Base-by-base conservation (phyloP, 2,888 invertebrate species). In the Papilio gigon region DNA sequence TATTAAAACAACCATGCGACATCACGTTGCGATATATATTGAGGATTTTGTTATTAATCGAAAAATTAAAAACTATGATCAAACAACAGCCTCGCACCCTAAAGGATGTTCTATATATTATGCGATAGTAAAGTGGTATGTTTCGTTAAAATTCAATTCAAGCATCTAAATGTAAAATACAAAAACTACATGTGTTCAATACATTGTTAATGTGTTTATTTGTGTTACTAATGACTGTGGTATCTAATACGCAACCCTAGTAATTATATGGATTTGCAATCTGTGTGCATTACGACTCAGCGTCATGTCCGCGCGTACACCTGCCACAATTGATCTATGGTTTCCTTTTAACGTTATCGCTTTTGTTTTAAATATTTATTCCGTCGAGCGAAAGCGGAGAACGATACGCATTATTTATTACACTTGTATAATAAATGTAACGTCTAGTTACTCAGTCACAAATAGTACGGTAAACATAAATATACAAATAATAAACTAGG, bases 301-400 rank as follows among this genome's bases (percentile, higher is more conserved):
- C 50, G n/a, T 27, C 25, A 50, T 50, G 27, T 4, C 22, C 47
- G 47, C 20, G 4, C 42, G 42, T n/a, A 47, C 47, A 47, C 50
- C 50, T 50, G 50, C 1, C 11, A 50, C 50, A 50, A 27, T 47
- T 47, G 47, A 27, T 27, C 4, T 47, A 47, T 22, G 47, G 44
- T 20, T 47, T 47, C 27, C 27, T n/a, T 50, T 50, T 25, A 20
- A 14, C 5, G 20, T 20, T 22, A 47, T 50, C 1, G 5, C 6
- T 14, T 50, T 50, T 50, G 14, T 50, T 50, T 50, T 27, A 50
- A 50, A 50, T 27, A n/a, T 3, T 50, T 20, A 50, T 47, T 22
- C 47, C 11, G 22, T 47, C 22, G 22, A 12, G 20, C 11, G 47
- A 25, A 47, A 25, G 47, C 25, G 20, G 22, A n/a, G n/a, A n/a